Evolutionary conservation across 2,113 vertebrate species (phyloP), one percentile per base, ranked within the genome.

Genomic region (Thryonomys swinderianus): DNA sequence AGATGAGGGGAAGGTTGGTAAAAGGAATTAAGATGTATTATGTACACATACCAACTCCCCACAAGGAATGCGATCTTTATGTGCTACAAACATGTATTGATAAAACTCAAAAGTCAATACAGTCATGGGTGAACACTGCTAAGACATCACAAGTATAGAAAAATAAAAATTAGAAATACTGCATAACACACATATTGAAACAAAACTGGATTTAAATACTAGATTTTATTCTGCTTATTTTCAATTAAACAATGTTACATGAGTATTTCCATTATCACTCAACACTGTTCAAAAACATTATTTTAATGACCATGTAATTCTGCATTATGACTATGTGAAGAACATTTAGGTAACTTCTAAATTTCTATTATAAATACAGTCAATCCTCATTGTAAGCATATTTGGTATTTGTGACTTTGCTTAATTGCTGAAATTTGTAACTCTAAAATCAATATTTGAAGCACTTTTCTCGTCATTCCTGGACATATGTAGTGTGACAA

Each of bases 201-300:
- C 25, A 87, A 90, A 93, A 66, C 1, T 45, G 3, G 32, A 25
- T 10, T 87, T 83, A 16, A 69, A 37, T 11, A 66, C 18, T 9
- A 69, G 14, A 42, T 66, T 62, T 88, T 32, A 85, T n/a, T 74
- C 61, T 74, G 40, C n/a, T 74, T 86, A 27, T 57, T 76, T 85
- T 85, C 53, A n/a, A 80, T 20, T 85, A 8, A 88, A 53, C 7
- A 55, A 34, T 37, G 2, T 57, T 69, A 48, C 64, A 78, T 32
- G 30, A 89, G 45, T 25, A 89, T 79, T 88, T 86, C 85, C 71
- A 95, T 53, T 93, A 85, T 62, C n/a, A 85, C 25, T 90, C n/a
- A 93, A 14, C 82, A 64, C 2, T 82, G 40, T 85, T 92, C 66
- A 95, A 90, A 92, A 80, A 40, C 48, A 81, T 57, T 64, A 90